Evolutionary conservation across 2,888 invertebrate genomes (phyloP).

Genomic region (Petrophora chlorosata): DNA sequence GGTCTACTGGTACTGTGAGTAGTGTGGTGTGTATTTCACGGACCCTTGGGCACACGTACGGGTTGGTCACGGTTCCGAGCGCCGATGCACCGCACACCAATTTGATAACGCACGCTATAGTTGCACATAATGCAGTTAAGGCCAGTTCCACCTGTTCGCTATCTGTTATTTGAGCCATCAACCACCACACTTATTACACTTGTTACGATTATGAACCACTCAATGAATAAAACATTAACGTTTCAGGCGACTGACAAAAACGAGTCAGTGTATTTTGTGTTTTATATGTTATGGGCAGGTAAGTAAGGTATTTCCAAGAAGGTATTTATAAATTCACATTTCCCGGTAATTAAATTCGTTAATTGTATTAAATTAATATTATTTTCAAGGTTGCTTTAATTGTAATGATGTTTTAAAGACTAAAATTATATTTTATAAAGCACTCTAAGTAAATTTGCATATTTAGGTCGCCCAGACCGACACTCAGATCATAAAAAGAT

Average conservation of each 20-base stretch:
- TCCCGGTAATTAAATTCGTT: constrained; percentile 25
- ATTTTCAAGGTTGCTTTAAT: constrained; percentile 27
- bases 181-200: constrained; percentile 39
- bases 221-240: constrained; percentile 38
- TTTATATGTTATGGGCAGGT: constrained; percentile 20
- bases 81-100: constrained; percentile 64
- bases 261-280: constrained; percentile 15
- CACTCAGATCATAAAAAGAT: no score
- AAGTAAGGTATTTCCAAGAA: constrained; percentile 24
- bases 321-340: constrained; percentile 24
- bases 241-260: constrained; percentile 27
- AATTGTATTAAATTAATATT: constrained; percentile 25
- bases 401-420: background rate
- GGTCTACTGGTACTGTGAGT: constrained; percentile 22
- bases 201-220: constrained; percentile 30
- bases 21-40: constrained; percentile 63
- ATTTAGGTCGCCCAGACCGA: no score
- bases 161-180: constrained; percentile 52
- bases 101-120: constrained; percentile 63
- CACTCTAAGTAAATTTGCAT: no score
- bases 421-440: background rate
- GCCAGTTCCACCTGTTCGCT: constrained; percentile 46
- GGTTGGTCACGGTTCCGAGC: constrained; percentile 50
- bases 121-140: constrained; percentile 28
- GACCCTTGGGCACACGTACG: constrained; percentile 65